Evolutionary conservation across 2,888 invertebrate species (phyloP), one percentile per base, ranked within the genome.

Genomic region (Drosophila subquinaria): DNA sequence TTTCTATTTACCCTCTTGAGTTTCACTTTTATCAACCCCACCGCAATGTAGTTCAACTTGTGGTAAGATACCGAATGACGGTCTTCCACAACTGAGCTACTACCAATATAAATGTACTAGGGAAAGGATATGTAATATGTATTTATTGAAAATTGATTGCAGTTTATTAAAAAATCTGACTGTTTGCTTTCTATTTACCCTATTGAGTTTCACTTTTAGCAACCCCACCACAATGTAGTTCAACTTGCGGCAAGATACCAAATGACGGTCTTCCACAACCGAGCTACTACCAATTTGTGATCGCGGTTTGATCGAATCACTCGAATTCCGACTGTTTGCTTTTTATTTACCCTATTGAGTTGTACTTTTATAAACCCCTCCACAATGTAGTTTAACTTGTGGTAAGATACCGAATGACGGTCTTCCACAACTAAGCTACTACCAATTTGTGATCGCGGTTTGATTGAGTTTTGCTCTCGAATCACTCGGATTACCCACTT

Each of bases 31-130:
- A 63, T 62, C 53, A 63, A 33, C 13, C 60, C 40, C 50, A 67
- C 69, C 66, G 13, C 69, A 68, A 87, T 79, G 51, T 88, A 87
- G 89, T 87, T 87, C 87, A 88, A 48, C 52, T 74, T 82, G 89
- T 33, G 84, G 84, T 73, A 53, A 63, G 48, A 47, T 33, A 43
- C 47, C 47, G 20, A 69, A 62, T 43, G 67, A 42, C 36, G 67
- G 43, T 71, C 81, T 56, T 43, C 33, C n/a, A 33, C n/a, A 80
- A 74, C 35, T 53, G 65, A 42, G 62, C 27, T 27, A 27, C 27
- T 27, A 27, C 5, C 23, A 27, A 27, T 40, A 43, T 3, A 45
- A 76, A 68, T 56, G 23, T 23, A 45, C 40, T 17, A 27, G 48
- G 38, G 27, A 55, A 45, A 53, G 17, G 35, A 38, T 45, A 62